Percentiles rank a stretch among this genome's conserved stretches.
phyloP scores from a whole-genome alignment of 2,797 vertebrate genomes.

The Salmo trutta region DNA sequence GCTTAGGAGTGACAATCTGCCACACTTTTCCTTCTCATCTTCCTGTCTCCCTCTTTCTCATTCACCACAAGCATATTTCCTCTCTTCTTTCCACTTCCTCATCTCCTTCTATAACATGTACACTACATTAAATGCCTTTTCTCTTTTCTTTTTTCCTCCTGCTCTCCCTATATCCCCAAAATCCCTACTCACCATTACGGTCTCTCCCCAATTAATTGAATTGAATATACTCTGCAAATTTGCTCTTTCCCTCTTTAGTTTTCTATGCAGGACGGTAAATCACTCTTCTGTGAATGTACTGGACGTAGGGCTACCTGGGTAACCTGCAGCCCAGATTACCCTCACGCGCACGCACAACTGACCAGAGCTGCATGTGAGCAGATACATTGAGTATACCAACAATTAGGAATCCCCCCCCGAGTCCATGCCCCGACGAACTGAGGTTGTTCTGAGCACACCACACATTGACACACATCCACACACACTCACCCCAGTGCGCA shows the following conservation, averaged over 20 bases:
- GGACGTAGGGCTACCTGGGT: slow-evolving; percentile 41
- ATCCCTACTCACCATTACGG: background rate
- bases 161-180: background rate
- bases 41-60: background rate
- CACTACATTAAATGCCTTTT: background rate
- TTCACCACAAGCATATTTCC: background rate
- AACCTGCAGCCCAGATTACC: slow-evolving; percentile 64
- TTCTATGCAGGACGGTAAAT: slow-evolving; percentile 37
- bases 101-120: background rate
- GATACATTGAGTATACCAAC: slow-evolving; percentile 14
- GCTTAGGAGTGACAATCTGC: slow-evolving; percentile 32
- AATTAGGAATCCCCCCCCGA: no score
- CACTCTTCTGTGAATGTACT: background rate
- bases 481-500: slow-evolving; percentile 16
- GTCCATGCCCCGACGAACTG: no score
- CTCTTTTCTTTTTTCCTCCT: background rate
- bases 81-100: background rate
- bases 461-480: background rate
- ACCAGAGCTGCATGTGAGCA: slow-evolving; percentile 17
- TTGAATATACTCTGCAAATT: background rate
- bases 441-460: no score
- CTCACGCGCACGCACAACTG: slow-evolving; percentile 48
- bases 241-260: slow-evolving; percentile 21
- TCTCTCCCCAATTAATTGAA: background rate
- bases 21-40: slow-evolving; percentile 10